Evolutionary conservation across 2,888 invertebrate genomes (phyloP), one percentile per base, ranked within the genome.

Genomic region (Carcina quercana): DNA sequence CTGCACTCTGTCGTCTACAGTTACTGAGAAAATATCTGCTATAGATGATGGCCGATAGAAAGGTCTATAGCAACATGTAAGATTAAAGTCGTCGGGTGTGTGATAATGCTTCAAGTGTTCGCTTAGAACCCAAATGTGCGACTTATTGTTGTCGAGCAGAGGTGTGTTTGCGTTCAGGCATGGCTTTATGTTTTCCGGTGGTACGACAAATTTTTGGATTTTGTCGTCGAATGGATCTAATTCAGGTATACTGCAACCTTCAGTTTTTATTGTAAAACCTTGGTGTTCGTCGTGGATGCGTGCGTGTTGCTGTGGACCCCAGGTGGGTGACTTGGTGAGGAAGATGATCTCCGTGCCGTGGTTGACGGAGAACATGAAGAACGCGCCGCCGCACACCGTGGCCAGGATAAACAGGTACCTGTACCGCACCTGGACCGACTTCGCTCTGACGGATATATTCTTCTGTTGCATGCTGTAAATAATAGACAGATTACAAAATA

Each of bases 171-270:
- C 60, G 17, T 5, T 5, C 17, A 17, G 7, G 40, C 88, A 87
- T 44, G 87, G 87, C 21, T 74, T 69, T 15, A 87, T 62, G 5
- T 69, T 62, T 15, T 69, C 63, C 4, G 86, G 86, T 8, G 67
- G 65, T 30, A 67, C 59, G 26, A 89, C 78, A 48, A 85, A 90
- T 40, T 76, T 73, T 42, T 67, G 75, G 15, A 90, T 74, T 21
- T 72, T 66, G 3, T 79, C 63, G 53, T 91, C 89, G 43, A 87
- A 86, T 0, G 90, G 86, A 42, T 86, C 79, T 47, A 91, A 66
- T 1, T 85, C 85, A 0, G 91, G 89, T 43, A 92, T 90, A 6
- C 87, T 86, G 55, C 91, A 91, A 13, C 91, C 91, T 36, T 80
- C 70, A 5, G 88, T 90, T 52, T 86, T 83, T 30, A 91, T 86